Evolutionary conservation across 2,113 vertebrate species (phyloP).

Genomic region (Salvelinus alpinus): DNA sequence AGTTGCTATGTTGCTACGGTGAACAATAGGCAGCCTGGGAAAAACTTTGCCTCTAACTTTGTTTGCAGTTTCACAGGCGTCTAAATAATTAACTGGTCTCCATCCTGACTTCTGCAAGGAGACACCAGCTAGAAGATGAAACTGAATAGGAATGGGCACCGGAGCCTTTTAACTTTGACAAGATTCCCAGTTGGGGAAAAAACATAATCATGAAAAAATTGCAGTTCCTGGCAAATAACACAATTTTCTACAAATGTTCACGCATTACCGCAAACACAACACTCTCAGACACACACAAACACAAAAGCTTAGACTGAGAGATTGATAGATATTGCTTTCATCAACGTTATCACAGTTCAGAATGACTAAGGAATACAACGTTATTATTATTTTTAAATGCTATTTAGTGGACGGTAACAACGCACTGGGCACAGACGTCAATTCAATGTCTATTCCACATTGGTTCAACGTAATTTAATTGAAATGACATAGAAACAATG

Average conservation of each 20-base stretch:
- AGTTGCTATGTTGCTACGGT: slow-evolving; percentile 31
- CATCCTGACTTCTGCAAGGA: slow-evolving; percentile 41
- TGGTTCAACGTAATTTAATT: too few relatives aligned
- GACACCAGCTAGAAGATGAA: slow-evolving; percentile 50
- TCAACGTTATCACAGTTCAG: too few relatives aligned
- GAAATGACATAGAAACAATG: too few relatives aligned
- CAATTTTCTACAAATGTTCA: slow-evolving; percentile 26
- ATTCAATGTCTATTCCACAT: too few relatives aligned
- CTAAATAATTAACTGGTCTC: slow-evolving; percentile 70
- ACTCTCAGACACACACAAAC: slow-evolving; percentile 24
- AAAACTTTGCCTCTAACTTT: slow-evolving; percentile 46
- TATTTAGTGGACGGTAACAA: not conserved
- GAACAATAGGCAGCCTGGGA: slow-evolving; percentile 51
- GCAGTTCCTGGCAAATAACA: slow-evolving; percentile 10
- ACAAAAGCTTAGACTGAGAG: not conserved
- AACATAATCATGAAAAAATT: slow-evolving; percentile 31
- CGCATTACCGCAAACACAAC: slow-evolving; percentile 11
- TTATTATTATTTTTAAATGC: not conserved
- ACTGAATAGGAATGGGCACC: slow-evolving; percentile 40
- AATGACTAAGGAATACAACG: too few relatives aligned
- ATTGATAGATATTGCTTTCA: not conserved
- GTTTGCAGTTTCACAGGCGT: slow-evolving; percentile 53
- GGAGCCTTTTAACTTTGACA: slow-evolving; percentile 50
- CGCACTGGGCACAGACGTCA: too few relatives aligned
- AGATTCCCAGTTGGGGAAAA: slow-evolving; percentile 36